These are phyloP conservation scores for Thamnophis sirtalis DNA, from an alignment of 2,113 vertebrate genomes.

Conservation along the genomic window DNA sequence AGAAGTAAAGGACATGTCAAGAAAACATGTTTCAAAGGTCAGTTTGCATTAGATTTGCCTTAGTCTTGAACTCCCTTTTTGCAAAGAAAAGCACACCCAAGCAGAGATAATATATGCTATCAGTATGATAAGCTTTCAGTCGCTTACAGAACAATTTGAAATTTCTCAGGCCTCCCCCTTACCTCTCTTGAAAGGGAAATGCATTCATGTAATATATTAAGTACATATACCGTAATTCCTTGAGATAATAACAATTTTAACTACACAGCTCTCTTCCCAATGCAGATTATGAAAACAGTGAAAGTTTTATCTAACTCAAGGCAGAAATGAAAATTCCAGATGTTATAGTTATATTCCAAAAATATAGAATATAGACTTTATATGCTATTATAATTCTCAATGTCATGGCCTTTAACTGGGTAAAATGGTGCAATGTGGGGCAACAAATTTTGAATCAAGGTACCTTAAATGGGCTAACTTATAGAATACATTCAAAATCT, in stretches of 20 bases:
- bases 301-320: neutral
- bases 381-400: neutral
- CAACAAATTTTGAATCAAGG: neutral
- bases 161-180: conserved; percentile 21
- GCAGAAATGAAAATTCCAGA: neutral
- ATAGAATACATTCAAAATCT: neutral
- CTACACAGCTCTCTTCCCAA: neutral
- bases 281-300: neutral
- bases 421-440: neutral
- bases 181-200: neutral
- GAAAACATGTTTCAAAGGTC: conserved; percentile 50
- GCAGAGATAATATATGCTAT: conserved; percentile 41
- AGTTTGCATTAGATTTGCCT: conserved; percentile 25
- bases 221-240: neutral
- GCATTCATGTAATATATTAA: neutral
- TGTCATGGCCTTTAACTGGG: neutral
- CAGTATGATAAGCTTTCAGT: conserved; percentile 21
- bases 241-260: conserved; percentile 9
- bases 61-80: neutral
- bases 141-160: conserved; percentile 5
- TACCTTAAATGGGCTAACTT: neutral
- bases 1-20: conserved; percentile 21
- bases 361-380: neutral
- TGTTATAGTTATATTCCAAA: neutral
- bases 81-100: conserved; percentile 16